These are phyloP conservation scores for Melanophora roralis DNA, from an alignment of 2,888 invertebrate species.

Conservation along the genomic window DNA sequence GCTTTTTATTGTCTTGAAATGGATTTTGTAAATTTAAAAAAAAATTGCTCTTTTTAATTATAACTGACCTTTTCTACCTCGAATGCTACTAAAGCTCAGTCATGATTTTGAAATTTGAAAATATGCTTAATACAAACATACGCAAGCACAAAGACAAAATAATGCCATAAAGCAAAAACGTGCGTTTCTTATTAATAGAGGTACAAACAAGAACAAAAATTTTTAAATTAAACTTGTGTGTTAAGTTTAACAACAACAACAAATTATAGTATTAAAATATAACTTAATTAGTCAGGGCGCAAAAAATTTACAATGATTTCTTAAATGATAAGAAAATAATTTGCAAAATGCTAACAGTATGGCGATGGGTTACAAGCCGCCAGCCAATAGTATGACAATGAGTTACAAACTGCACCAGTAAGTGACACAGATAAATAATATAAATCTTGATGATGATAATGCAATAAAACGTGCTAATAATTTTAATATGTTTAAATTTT, in stretches of 20 bases:
- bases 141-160: background rate
- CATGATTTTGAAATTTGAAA: background rate
- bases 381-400: no score
- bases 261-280: background rate
- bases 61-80: background rate
- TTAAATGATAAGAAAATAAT: background rate
- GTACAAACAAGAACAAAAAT: no score
- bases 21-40: no score
- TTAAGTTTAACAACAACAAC: background rate
- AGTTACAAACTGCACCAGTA: background rate
- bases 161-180: background rate
- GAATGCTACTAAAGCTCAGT: background rate
- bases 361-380: background rate
- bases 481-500: conserved; percentile 26
- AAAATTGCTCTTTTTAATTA: no score
- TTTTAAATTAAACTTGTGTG: background rate
- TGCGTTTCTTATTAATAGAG: conserved; percentile 2
- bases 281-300: background rate
- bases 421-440: background rate
- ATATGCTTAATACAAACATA: no score
- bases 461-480: conserved; percentile 30
- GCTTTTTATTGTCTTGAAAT: no score
- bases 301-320: conserved; percentile 4
- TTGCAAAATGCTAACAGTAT: background rate
- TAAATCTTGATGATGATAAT: background rate